Evolutionary conservation across 2,888 invertebrate genomes (phyloP), one percentile per base, ranked within the genome.

Genomic region (Pediacus dermestoides): DNA sequence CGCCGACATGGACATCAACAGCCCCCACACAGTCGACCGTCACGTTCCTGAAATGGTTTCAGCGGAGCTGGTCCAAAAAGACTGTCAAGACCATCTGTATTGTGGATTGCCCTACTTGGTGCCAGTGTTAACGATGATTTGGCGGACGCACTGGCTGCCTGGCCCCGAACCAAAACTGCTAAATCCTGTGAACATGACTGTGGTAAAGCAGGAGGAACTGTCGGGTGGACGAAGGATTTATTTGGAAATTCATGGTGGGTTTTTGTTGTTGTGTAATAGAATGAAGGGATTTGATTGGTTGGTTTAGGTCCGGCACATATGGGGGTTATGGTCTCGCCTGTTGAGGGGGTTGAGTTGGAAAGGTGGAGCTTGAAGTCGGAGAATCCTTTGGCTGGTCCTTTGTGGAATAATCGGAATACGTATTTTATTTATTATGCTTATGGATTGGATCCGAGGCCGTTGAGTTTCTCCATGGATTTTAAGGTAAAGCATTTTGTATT

Each of bases 91-190:
- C 38, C 74, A 79, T 65, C 67, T 81, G 50, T 88, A 85, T 70
- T 89, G 88, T 70, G 88, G 88, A 39, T 72, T 83, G 68, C 88
- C 89, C 8, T 88, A 85, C 71, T 77, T 80, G 60, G 80, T 88
- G 66, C 88, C 89, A 21, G 82, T 84, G 50, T 72, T 78, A 42
- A 72, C 76, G 33, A 78, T 85, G 57, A 71, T 88, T 52, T 75
- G 76, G 75, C 74, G 71, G 65, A 81, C 81, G 12, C 76, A 76
- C 66, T 78, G 77, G 74, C 66, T 80, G 46, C 74, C 75, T 26
- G 77, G 75, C 11, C 72, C 75, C 7, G 66, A 71, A 31, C 77
- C 79, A 16, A 60, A 63, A 27, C 66, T 77, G 35, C 67, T 64
- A 21, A 67, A 70, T 37, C 73, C 73, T 2, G 72, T 77, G 3